Base-by-base conservation (phyloP, 2,888 invertebrate genomes). In the Rhynchonema sp. region DNA sequence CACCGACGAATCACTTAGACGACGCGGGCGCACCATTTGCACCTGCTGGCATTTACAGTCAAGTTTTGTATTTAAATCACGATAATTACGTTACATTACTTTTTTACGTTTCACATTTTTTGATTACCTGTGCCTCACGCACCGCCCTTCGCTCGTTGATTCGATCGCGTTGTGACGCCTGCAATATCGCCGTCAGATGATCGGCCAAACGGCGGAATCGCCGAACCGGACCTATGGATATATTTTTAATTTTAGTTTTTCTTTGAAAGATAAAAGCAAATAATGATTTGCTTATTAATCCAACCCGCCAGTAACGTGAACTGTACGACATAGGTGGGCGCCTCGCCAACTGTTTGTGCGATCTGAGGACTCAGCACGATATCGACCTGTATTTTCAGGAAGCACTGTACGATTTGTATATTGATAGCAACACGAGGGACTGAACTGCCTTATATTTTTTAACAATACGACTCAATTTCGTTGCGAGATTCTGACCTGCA, bases 121-220 rank as follows among this genome's bases (percentile, higher is more conserved):
- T n/a, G n/a, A n/a, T n/a, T n/a, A n/a, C n/a, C 38, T 38, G 38
- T 6, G 6, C 17, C 17, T 38, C 38, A 6, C 38, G 38, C 9
- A 17, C 17, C 38, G 17, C 38, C 17, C 38, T 38, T 38, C 26
- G 46, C 63, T 64, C 65, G 62, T 57, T 65, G 66, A 49, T 66
- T 65, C 13, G 64, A 64, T 1, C 22, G 13, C 9, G 46, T 23
- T 58, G 30, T 23, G 65, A 63, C 20, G 64, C 62, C 59, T 72
- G 72, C 30, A 71, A 62, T 56, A 71, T 66, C 1, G 69, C 65
- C 23, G 70, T 68, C 29, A 72, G 62, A 62, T 72, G 72, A 58
- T 72, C 72, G 22, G 69, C 70, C 17, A 72, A 63, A n/a, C 72
- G 65, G 17, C 68, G 65, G 63, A 72, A 72, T 13, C 72, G 62